Base-by-base conservation (phyloP, 2,797 vertebrate genomes). In the Pipistrellus pipistrellus region DNA sequence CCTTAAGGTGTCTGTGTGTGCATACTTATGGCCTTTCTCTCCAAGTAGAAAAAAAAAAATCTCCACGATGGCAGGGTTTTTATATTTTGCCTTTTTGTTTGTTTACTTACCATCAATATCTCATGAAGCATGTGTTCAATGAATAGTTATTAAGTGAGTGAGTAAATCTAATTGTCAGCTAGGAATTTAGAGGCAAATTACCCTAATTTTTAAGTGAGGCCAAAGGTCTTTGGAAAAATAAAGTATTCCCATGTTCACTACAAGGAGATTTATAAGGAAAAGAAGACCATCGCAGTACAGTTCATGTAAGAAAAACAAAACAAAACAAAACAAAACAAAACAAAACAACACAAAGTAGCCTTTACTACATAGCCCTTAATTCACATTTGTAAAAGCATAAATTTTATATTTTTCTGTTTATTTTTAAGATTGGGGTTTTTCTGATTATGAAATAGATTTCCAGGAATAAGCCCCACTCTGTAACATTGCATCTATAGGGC, bases 181-280 rank as follows among this genome's bases (percentile, higher is more conserved):
- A 82, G 38, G 4, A 64, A 12, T 91, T 78, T 69, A 86, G 55
- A 77, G 30, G 66, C 9, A 93, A 94, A 87, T 41, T 2, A 90
- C 0, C 8, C 35, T 55, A 83, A 85, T 64, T 84, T 94, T 81
- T 57, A 81, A 93, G 27, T 66, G 66, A 81, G 3, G 57, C 7
- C 72, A 85, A 93, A 96, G 38, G 51, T 93, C 72, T 73, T 77
- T 81, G 72, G 73, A 46, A 80, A 94, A 95, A 95, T 78, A 69
- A 91, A 93, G 20, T 84, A 71, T 83, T 91, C 25, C 27, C 38
- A 85, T 44, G 14, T 85, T 77, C 75, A 32, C 78, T 82, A 78
- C 23, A 83, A 38, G 23, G 20, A 92, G 78, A 82, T 66, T 85
- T 75, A 64, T 2, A 91, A 73, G 66, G 59, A 90, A 93, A 83